Evolutionary conservation across 2,888 invertebrate species (phyloP), one percentile per base, ranked within the genome.

Genomic region (Drosophila mettleri): DNA sequence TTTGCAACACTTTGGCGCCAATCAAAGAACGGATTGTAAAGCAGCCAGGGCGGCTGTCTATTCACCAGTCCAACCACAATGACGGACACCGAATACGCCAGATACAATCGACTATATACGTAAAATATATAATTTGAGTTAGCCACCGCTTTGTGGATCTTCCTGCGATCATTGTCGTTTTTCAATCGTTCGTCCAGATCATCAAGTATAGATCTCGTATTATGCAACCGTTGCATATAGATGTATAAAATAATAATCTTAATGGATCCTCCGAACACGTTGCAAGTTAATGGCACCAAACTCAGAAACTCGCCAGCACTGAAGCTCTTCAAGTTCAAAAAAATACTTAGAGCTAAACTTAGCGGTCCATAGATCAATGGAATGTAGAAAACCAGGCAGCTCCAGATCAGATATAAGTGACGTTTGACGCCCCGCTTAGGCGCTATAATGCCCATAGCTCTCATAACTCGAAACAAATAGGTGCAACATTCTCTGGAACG

Each of bases 21-120:
- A 41, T 84, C 61, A 4, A 83, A 33, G 0, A 78, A 24, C 0
- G 84, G 85, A 67, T 81, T 79, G 27, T 78, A 85, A 0, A 83
- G 27, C 10, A 70, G 51, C 77, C 77, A 85, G 0, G 78, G 67
- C 1, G 79, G 73, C 1, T 38, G 54, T 0, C 59, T 69, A 27
- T 27, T 69, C 1, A 60, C 14, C 0, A 73, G 27, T 0, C 69
- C 65, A 1, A 60, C 53, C 0, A 72, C 8, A 6, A 69, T 54
- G 0, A 49, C 71, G 0, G 73, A 75, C 1, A 52, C n/a, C 6
- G 65, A 36, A 34, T 53, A 80, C 9, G 36, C 38, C 0, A 45
- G 20, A 14, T 71, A 80, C 0, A 62, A 34, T 0, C 18, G 29
- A 6, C 7, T 31, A 16, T 52, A 78, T 4, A 68, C 16, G 7